Evolutionary conservation across 2,113 vertebrate genomes (phyloP), one percentile per base, ranked within the genome.

Genomic region (Psittacara wagleri): DNA sequence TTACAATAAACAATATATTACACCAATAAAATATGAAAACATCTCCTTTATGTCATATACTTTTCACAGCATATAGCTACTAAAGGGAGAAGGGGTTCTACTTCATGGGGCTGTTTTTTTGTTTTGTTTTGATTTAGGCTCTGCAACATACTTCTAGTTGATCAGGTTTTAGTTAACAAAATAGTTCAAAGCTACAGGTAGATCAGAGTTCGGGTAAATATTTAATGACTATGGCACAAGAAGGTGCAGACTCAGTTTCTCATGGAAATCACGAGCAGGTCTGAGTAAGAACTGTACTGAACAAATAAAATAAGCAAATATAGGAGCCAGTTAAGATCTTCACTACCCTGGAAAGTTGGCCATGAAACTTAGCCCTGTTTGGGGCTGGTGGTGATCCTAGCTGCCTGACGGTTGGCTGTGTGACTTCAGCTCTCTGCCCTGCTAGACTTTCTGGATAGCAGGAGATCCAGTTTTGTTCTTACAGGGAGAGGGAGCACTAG

Each of bases 361-460:
- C 13, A 13, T 4, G 16, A 33, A 48, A 9, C 4, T 39, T 44
- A 48, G 11, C 7, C 25, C 13, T 0, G 0, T 28, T 81, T 41
- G 51, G 66, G 51, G 28, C 28, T 66, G 35, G 31, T 31, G 52
- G 1, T 67, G 10, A 28, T 78, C 46, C 20, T 1, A 33, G 35
- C 23, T 69, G 22, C 17, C 39, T 15, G 17, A 6, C 1, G n/a
- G 41, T 5, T 64, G 46, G 5, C 20, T 52, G 24, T 22, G 57
- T 52, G 37, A 51, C 6, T 29, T 73, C 41, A 37, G 10, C 20
- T 46, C 23, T 44, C 10, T 54, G 33, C 37, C 16, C n/a, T 70
- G 24, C 16, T 46, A 15, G 11, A 2, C 27, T n/a, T 62, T 16
- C 11, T 59, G 61, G 8, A 0, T 0, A 14, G 33, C 3, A 52